Conservation (phyloP, 2,797 vertebrate species). For the Masticophis lateralis region DNA sequence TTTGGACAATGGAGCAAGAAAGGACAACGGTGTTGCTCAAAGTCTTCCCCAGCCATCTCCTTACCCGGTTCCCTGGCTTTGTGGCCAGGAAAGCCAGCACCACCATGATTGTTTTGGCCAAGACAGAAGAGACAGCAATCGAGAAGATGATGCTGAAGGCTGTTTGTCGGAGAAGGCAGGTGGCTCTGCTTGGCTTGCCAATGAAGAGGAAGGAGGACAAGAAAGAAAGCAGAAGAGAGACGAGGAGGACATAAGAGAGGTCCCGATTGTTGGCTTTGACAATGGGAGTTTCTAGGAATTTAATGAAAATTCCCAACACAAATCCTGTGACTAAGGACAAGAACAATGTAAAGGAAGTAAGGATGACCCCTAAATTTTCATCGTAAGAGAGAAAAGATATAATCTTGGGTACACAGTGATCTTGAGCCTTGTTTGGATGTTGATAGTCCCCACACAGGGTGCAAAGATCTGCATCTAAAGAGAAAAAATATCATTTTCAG, state of each 20-base stretch:
- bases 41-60: not conserved
- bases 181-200: not conserved
- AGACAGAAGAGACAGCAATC: not conserved
- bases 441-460: not conserved
- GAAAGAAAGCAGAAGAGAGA: not conserved
- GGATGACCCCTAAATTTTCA: not conserved
- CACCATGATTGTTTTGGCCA: not conserved
- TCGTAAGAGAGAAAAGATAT: not conserved
- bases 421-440: not conserved
- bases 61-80: not conserved
- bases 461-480: not conserved
- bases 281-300: not conserved
- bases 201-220: not conserved
- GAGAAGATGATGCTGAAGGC: not conserved
- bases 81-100: not conserved
- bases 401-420: not conserved
- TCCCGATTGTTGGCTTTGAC: not conserved
- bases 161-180: not conserved
- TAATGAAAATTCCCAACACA: not conserved
- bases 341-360: not conserved
- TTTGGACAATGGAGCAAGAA: not conserved
- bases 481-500: not conserved
- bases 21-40: not conserved
- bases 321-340: not conserved
- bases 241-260: not conserved